Conservation (phyloP, 2,888 invertebrate species). For the Sinhomidia bicolor region DNA sequence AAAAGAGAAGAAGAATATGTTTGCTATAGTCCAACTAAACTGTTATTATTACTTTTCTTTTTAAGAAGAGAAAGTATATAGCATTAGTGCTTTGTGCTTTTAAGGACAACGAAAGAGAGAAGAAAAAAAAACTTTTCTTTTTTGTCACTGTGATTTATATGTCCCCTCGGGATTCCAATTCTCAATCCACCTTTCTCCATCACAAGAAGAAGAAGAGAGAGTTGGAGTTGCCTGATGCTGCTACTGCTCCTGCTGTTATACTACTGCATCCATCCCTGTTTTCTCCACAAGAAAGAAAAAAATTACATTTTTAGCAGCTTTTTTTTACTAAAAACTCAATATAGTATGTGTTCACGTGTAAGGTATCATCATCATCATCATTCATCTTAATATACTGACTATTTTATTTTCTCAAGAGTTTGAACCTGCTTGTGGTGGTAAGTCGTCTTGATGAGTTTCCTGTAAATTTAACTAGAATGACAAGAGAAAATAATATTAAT, state of each 20-base stretch:
- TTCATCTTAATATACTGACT: neutral
- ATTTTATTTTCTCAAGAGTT: neutral
- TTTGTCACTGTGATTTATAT: conserved; percentile 71
- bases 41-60: conserved; percentile 23
- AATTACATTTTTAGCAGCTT: too few species aligned
- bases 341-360: neutral
- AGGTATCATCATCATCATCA: neutral
- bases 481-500: neutral
- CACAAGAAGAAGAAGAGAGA: neutral
- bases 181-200: conserved; percentile 55
- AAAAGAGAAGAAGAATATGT: conserved; percentile 7
- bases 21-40: conserved; percentile 7
- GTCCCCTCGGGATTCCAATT: conserved; percentile 67
- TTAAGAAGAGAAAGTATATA: conserved; percentile 26
- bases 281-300: neutral
- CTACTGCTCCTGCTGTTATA: too few species aligned
- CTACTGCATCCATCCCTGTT: conserved; percentile 30
- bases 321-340: neutral
- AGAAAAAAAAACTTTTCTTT: conserved; percentile 52
- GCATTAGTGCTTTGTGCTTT: conserved; percentile 40
- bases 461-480: neutral
- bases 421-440: neutral
- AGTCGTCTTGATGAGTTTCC: neutral
- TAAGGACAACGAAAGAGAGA: neutral
- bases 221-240: neutral